Conservation (phyloP, 2,113 vertebrate species). For the Cheirogaleus medius region DNA sequence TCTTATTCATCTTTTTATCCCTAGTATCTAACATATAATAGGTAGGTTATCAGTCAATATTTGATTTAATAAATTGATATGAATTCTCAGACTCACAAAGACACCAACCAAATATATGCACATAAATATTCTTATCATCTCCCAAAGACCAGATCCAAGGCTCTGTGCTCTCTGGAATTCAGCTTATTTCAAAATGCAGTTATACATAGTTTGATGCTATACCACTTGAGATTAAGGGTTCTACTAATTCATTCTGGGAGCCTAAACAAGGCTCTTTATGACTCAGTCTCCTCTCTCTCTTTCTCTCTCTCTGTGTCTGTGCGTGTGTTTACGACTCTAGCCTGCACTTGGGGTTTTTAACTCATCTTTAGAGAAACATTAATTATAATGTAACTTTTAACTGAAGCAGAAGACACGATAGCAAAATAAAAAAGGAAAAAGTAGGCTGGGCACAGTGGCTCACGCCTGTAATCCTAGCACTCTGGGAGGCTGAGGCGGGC, state of each 20-base stretch:
- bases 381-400: neutral
- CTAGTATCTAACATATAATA: neutral
- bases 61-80: neutral
- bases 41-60: neutral
- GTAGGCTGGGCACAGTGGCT: too few relatives aligned
- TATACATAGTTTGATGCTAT: neutral
- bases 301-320: neutral
- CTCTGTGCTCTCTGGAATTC: neutral
- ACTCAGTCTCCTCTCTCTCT: neutral
- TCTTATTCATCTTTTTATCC: neutral
- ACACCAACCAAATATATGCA: neutral
- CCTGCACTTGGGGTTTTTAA: neutral
- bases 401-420: neutral
- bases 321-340: neutral
- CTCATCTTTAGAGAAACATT: neutral
- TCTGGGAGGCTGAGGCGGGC: too few relatives aligned
- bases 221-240: neutral
- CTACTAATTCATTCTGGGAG: neutral
- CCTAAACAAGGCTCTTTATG: neutral
- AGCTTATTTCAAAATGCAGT: neutral
- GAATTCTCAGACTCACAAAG: neutral
- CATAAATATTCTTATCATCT: neutral
- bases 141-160: neutral
- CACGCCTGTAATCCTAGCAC: too few relatives aligned
- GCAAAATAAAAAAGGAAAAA: neutral